These are phyloP conservation scores for Anadara kagoshimensis DNA, from an alignment of 1,140 invertebrate species.

Conservation along the genomic window DNA sequence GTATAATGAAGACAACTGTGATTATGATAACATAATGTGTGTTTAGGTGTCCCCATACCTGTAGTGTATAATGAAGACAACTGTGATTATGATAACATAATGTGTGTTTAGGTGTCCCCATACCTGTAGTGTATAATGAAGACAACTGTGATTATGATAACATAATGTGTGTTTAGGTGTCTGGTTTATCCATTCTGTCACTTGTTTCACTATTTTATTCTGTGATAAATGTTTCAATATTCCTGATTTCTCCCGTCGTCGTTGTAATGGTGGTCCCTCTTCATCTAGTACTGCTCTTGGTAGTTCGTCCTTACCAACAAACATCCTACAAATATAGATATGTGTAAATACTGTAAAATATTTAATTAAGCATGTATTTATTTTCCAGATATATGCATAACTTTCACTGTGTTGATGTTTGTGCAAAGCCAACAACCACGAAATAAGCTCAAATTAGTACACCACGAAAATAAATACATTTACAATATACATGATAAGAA, in stretches of 20 bases:
- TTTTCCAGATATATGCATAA: too few species aligned
- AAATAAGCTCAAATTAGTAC: too few species aligned
- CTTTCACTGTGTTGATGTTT: background rate
- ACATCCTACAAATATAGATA: constrained; percentile 16
- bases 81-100: too few species aligned
- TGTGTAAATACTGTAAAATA: background rate
- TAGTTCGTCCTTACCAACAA: constrained; percentile 39
- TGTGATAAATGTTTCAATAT: background rate
- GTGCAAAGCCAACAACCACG: too few species aligned
- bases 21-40: too few species aligned
- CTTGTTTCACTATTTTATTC: constrained; percentile 8
- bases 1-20: too few species aligned
- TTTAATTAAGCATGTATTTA: too few species aligned
- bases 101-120: too few species aligned
- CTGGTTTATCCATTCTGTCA: constrained; percentile 33
- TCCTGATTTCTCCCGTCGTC: constrained; percentile 2
- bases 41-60: too few species aligned
- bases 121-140: constrained; percentile 52
- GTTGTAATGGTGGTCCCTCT: background rate
- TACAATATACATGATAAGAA: too few species aligned
- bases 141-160: constrained; percentile 51
- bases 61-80: too few species aligned
- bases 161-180: constrained; percentile 47
- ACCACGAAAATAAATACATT: too few species aligned
- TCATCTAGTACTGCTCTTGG: constrained; percentile 27